Percentiles rank a stretch among this genome's conserved stretches.
Evolutionary conservation across 2,113 vertebrate genomes (phyloP).

Genomic region (Caranx melampygus): DNA sequence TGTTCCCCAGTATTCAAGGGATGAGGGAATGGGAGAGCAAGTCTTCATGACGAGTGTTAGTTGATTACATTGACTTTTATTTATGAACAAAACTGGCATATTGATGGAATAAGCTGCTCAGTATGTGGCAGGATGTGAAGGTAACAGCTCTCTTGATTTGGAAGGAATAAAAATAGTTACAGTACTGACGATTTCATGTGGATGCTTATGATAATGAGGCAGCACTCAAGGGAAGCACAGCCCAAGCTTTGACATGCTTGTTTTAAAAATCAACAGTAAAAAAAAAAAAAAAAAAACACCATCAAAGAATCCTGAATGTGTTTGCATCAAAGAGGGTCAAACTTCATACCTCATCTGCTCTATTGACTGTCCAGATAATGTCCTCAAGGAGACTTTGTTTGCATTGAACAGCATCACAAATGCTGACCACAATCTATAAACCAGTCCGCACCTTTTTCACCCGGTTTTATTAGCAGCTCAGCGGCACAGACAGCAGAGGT

Average conservation of each 20-base stretch:
- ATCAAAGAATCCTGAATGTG: neutral
- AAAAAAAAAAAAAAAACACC: constrained; percentile 14
- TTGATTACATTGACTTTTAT: constrained; percentile 2
- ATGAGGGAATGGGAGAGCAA: constrained; percentile 11
- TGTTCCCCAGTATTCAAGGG: constrained; percentile 14
- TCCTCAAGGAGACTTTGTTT: constrained; percentile 67
- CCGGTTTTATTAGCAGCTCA: constrained; percentile 69
- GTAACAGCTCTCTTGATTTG: constrained; percentile 29
- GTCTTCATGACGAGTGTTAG: constrained; percentile 12
- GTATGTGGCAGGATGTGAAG: constrained; percentile 21
- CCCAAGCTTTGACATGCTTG: constrained; percentile 24
- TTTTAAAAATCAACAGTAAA: constrained; percentile 42
- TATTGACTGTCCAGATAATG: constrained; percentile 49
- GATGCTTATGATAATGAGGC: constrained; percentile 38
- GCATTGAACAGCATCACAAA: constrained; percentile 73
- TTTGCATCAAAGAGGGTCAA: constrained; percentile 35
- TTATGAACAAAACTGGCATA: constrained; percentile 5
- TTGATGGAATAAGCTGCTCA: constrained; percentile 9
- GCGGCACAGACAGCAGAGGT: constrained; percentile 63
- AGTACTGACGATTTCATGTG: constrained; percentile 31
- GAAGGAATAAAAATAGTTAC: constrained; percentile 30
- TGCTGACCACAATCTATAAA: constrained; percentile 65
- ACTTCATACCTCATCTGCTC: constrained; percentile 44
- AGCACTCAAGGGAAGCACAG: constrained; percentile 20
- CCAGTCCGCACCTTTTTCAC: constrained; percentile 58